These are phyloP conservation scores for Clunio marinus DNA, from an alignment of 2,888 invertebrate species.

Conservation along the genomic window DNA sequence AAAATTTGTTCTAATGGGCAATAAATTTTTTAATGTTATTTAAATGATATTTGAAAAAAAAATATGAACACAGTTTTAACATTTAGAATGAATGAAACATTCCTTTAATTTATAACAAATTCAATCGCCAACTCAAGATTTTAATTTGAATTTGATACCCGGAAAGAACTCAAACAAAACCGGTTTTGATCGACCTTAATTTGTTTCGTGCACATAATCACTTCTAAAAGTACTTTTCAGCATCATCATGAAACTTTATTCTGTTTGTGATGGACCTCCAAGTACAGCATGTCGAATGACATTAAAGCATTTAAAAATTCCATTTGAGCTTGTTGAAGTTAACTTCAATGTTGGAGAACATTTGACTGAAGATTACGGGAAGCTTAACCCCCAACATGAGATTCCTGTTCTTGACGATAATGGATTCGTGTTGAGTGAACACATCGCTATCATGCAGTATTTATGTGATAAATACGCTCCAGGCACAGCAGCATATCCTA, in stretches of 20 bases:
- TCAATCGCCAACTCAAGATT: too few relatives aligned
- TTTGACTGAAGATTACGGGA: slow-evolving; percentile 64
- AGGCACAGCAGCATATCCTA: slow-evolving; percentile 64
- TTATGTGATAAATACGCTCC: slow-evolving; percentile 70
- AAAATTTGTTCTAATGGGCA: too few relatives aligned
- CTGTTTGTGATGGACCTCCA: slow-evolving; percentile 73
- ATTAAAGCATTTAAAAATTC: slow-evolving; percentile 60
- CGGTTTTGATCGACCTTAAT: background rate
- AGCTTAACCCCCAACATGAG: slow-evolving; percentile 73
- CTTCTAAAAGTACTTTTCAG: background rate
- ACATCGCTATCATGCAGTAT: slow-evolving; percentile 62
- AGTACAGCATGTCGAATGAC: slow-evolving; percentile 69
- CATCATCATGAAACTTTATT: slow-evolving; percentile 60
- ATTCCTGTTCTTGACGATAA: slow-evolving; percentile 75
- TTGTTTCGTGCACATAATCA: too few relatives aligned
- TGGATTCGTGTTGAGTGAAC: slow-evolving; percentile 73
- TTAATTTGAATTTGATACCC: too few relatives aligned
- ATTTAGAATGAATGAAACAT: too few relatives aligned
- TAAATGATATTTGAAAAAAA: too few relatives aligned
- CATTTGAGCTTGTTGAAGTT: slow-evolving; percentile 63
- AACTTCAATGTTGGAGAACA: slow-evolving; percentile 70
- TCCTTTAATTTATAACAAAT: too few relatives aligned
- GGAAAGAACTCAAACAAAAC: too few relatives aligned
- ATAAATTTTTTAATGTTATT: too few relatives aligned
- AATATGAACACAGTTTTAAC: too few relatives aligned